phyloP scores from a whole-genome alignment of 2,113 vertebrate genomes.

The Eclectus roratus region DNA sequence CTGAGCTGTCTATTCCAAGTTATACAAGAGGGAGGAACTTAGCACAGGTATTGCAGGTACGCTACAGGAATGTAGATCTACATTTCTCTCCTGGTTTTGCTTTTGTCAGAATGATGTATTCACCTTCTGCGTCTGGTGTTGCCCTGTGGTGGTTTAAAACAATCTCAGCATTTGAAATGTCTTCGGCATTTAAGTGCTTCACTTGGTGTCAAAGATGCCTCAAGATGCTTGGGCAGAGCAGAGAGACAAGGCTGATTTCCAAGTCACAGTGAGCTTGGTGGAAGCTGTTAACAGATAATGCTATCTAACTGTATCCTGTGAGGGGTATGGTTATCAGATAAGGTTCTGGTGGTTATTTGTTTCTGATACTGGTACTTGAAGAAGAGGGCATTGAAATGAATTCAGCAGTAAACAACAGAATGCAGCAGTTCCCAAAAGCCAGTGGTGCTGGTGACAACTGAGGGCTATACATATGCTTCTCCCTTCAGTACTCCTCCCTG shows the following conservation, averaged over 20 bases:
- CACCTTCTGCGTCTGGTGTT: background rate
- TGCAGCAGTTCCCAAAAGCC: background rate
- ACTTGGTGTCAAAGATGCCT: background rate
- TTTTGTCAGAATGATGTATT: background rate
- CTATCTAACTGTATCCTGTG: background rate
- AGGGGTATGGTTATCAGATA: background rate
- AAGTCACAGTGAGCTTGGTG: background rate
- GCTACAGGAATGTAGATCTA: accelerated
- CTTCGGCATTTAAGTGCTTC: background rate
- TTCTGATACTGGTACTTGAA: background rate
- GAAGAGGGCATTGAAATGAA: background rate
- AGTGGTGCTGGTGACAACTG: background rate
- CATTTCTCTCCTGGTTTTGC: background rate
- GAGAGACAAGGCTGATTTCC: background rate
- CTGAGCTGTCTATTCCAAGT: background rate
- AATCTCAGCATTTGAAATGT: background rate
- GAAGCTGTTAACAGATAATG: background rate
- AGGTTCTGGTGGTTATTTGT: background rate
- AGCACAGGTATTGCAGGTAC: background rate
- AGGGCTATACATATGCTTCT: background rate
- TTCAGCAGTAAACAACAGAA: background rate
- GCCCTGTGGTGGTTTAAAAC: background rate
- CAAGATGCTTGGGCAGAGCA: background rate
- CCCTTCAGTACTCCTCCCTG: background rate
- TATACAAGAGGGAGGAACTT: background rate